Evolutionary conservation across 2,888 invertebrate genomes (phyloP).

Genomic region (Sinohyriopsis cumingii): DNA sequence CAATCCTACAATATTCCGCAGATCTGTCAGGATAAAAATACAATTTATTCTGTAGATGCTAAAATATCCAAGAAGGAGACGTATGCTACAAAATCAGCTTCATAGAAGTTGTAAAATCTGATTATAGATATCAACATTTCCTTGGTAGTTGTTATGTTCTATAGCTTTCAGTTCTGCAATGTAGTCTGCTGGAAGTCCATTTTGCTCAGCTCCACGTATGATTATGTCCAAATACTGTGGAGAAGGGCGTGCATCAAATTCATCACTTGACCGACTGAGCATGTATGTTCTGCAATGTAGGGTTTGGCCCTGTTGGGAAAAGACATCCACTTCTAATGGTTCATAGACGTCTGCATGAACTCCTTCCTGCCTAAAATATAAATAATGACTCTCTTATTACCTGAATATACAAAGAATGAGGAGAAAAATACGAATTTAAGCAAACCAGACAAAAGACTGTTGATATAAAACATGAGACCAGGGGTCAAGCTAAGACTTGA

Average conservation of each 20-base stretch:
- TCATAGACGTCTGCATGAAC: slow-evolving; percentile 78
- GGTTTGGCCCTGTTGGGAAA: slow-evolving; percentile 37
- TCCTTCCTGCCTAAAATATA: slow-evolving; percentile 77
- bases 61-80: too few relatives aligned
- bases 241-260: slow-evolving; percentile 77
- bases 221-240: slow-evolving; percentile 83
- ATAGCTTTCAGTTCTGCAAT: slow-evolving; percentile 79
- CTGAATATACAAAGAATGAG: too few relatives aligned
- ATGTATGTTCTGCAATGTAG: slow-evolving; percentile 82
- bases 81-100: neutral
- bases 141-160: slow-evolving; percentile 83
- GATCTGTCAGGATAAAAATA: too few relatives aligned
- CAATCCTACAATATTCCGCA: too few relatives aligned
- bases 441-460: too few relatives aligned
- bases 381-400: neutral
- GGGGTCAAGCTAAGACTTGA: too few relatives aligned
- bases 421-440: too few relatives aligned
- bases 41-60: too few relatives aligned
- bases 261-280: slow-evolving; percentile 68
- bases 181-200: slow-evolving; percentile 83
- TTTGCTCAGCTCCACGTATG: slow-evolving; percentile 83
- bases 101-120: slow-evolving; percentile 16
- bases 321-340: slow-evolving; percentile 78
- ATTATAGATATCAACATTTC: slow-evolving; percentile 49
- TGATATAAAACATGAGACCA: too few relatives aligned